Conservation (phyloP, 2,113 vertebrate species). For the Sclerurus mexicanus region DNA sequence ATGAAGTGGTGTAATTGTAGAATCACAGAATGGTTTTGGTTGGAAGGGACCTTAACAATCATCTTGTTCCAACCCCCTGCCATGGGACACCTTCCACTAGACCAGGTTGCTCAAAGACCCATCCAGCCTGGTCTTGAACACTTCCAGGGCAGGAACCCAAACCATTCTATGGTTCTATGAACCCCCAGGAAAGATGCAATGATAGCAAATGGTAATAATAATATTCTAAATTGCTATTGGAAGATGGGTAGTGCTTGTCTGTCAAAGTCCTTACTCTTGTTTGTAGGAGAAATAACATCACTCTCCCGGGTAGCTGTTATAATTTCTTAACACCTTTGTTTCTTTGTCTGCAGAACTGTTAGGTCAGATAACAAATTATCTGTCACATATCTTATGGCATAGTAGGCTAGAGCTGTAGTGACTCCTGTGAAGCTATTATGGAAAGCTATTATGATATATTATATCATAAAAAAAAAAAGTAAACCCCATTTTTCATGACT, state of each 20-base stretch:
- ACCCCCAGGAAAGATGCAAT: background rate
- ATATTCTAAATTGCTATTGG: background rate
- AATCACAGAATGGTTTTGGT: background rate
- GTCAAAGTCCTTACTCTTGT: background rate
- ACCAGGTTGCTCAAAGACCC: background rate
- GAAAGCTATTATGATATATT: background rate
- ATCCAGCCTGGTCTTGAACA: background rate
- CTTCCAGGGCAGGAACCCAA: background rate
- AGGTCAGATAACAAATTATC: background rate
- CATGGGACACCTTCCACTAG: background rate
- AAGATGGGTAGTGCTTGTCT: background rate
- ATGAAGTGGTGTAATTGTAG: background rate
- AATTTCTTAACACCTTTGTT: background rate
- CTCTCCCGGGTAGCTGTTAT: background rate
- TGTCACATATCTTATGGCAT: background rate
- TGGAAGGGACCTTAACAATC: background rate
- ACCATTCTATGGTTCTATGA: background rate
- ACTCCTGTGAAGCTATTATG: background rate
- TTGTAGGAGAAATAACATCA: background rate
- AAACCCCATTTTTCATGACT: background rate
- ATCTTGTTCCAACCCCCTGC: background rate
- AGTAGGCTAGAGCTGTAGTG: background rate
- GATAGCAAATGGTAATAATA: background rate
- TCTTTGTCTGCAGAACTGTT: background rate
- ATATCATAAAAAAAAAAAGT: background rate